Evolutionary conservation across 2,113 vertebrate species (phyloP).

Genomic region (Noturus placidus): DNA sequence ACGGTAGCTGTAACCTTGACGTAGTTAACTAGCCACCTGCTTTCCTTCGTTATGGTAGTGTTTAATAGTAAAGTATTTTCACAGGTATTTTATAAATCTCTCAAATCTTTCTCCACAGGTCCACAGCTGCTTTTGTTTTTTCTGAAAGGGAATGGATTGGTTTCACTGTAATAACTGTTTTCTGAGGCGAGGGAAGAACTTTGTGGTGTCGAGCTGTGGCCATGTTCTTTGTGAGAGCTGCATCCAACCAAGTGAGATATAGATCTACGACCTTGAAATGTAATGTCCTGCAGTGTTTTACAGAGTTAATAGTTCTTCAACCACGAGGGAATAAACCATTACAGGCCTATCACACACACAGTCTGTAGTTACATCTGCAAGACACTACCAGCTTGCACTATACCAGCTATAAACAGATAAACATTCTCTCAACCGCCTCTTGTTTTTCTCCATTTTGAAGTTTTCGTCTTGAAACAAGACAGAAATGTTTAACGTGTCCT

Average conservation of each 20-base stretch:
- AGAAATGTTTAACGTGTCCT: too few relatives aligned
- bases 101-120: background rate
- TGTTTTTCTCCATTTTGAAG: too few relatives aligned
- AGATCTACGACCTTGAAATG: background rate
- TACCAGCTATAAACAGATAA: too few relatives aligned
- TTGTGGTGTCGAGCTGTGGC: constrained; percentile 81
- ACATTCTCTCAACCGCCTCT: too few relatives aligned
- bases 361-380: too few relatives aligned
- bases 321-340: background rate
- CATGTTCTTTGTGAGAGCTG: constrained; percentile 82
- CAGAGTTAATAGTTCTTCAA: background rate
- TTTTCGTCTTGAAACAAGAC: too few relatives aligned
- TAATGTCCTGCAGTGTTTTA: background rate
- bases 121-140: background rate
- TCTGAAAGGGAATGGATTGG: constrained; percentile 77
- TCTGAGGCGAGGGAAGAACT: constrained; percentile 65
- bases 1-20: background rate
- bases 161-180: constrained; percentile 85
- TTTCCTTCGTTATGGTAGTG: background rate
- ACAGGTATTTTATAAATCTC: background rate
- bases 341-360: background rate
- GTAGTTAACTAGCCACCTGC: background rate
- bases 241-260: constrained; percentile 70
- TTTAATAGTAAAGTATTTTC: too few relatives aligned
- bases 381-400: too few relatives aligned